phyloP scores from a whole-genome alignment of 2,113 vertebrate genomes.

The Alosa alosa region DNA sequence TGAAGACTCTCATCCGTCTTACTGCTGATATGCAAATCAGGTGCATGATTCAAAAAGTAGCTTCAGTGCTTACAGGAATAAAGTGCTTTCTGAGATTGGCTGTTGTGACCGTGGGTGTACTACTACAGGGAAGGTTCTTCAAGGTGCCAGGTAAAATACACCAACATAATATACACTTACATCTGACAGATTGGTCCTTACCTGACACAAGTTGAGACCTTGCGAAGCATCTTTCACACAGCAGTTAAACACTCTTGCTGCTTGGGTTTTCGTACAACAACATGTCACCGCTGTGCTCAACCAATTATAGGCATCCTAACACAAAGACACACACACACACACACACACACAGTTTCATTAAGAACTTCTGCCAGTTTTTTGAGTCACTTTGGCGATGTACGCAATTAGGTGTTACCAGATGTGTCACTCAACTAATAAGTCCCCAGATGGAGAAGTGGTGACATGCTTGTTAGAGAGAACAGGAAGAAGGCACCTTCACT shows the following conservation, averaged over 20 bases:
- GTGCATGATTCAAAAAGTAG: conserved; percentile 21
- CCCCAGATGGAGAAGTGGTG: too few relatives aligned
- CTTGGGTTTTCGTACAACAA: background rate
- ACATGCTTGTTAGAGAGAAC: too few relatives aligned
- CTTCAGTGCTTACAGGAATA: background rate
- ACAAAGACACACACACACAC: conserved; percentile 47
- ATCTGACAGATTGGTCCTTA: background rate
- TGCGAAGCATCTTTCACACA: background rate
- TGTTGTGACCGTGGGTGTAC: background rate
- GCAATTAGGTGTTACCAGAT: background rate
- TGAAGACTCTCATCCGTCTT: conserved; percentile 38
- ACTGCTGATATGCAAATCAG: conserved; percentile 48
- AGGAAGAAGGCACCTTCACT: background rate
- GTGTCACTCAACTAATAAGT: background rate
- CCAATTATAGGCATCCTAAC: background rate
- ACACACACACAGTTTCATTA: conserved; percentile 44
- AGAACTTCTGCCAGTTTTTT: too few relatives aligned
- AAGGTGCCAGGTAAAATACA: background rate
- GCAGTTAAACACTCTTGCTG: background rate
- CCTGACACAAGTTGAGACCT: background rate
- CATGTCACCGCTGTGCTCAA: background rate
- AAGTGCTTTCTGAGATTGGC: background rate
- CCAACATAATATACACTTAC: background rate
- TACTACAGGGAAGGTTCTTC: background rate
- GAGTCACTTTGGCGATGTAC: too few relatives aligned